phyloP scores from a whole-genome alignment of 2,113 vertebrate genomes.

The Anoura caudifer region DNA sequence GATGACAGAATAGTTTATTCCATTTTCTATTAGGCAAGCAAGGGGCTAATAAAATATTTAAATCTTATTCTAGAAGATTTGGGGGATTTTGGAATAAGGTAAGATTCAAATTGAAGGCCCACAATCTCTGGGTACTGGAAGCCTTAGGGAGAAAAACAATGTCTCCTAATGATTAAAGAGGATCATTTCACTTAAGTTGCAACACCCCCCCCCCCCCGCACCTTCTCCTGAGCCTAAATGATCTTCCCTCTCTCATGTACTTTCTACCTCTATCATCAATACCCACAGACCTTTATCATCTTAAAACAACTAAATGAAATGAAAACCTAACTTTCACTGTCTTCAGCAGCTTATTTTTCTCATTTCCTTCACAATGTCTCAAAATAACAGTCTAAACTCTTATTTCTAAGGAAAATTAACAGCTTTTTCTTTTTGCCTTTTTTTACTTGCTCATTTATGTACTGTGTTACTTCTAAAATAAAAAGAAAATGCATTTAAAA shows the following conservation, averaged over 20 bases:
- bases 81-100: neutral
- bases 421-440: too few relatives aligned
- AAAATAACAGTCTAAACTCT: neutral
- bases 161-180: neutral
- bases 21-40: neutral
- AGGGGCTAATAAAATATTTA: neutral
- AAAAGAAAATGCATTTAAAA: neutral
- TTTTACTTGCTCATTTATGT: too few relatives aligned
- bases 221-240: neutral
- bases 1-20: neutral
- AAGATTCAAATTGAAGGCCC: neutral
- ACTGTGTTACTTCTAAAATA: too few relatives aligned
- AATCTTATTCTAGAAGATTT: neutral
- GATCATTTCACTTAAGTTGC: neutral
- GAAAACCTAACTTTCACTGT: neutral
- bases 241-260: neutral
- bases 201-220: neutral
- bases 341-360: neutral
- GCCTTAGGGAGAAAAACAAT: neutral
- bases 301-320: neutral
- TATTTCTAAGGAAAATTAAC: too few relatives aligned
- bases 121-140: neutral
- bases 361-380: neutral
- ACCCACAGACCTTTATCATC: neutral
- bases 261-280: neutral